Percentiles rank a stretch among this genome's conserved stretches.
Conservation (phyloP, 2,113 vertebrate genomes). For the Haplochromis vanheusdeni region DNA sequence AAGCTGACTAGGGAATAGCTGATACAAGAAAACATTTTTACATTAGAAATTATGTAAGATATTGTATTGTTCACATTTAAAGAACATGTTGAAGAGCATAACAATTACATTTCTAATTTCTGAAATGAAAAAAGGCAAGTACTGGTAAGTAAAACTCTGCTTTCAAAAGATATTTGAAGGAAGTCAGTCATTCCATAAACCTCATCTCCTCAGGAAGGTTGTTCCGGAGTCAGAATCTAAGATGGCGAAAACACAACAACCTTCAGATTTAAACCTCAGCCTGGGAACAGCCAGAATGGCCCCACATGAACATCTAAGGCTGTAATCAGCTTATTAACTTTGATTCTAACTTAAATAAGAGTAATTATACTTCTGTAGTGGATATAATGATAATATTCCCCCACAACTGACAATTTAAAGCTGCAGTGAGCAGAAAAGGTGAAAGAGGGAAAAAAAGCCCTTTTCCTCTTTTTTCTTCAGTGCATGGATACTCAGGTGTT, state of each 20-base stretch:
- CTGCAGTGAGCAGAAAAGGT: neutral
- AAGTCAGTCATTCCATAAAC: neutral
- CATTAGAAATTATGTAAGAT: neutral
- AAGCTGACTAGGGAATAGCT: neutral
- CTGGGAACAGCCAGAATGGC: neutral
- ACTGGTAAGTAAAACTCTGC: neutral
- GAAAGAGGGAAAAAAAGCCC: neutral
- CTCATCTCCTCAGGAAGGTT: neutral
- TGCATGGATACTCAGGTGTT: neutral
- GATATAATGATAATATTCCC: neutral
- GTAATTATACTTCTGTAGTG: neutral
- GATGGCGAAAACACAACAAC: neutral
- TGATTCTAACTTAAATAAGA: neutral
- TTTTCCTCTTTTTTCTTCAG: neutral
- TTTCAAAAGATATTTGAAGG: neutral
- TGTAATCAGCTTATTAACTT: neutral
- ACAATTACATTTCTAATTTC: neutral
- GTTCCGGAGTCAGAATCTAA: accelerated
- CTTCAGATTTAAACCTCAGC: neutral
- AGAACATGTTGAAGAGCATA: neutral
- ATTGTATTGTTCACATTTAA: neutral
- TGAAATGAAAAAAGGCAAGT: neutral
- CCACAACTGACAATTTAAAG: neutral
- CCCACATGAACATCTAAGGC: neutral
- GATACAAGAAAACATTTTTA: neutral